Base-by-base conservation (phyloP, 2,888 invertebrate species). In the Electrophaes corylata region DNA sequence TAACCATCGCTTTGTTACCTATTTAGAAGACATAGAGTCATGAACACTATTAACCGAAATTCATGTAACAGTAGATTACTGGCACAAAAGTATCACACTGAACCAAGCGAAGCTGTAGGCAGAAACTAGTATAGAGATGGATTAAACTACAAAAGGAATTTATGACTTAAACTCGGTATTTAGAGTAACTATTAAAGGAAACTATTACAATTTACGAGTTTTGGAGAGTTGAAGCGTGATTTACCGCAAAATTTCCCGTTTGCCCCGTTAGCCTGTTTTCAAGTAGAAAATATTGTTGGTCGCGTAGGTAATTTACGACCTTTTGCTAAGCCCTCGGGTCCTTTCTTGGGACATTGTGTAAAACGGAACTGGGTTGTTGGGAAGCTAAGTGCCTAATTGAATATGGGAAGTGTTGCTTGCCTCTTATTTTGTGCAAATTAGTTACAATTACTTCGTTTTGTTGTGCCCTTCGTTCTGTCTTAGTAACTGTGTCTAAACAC, bases 211-310 rank as follows among this genome's bases (percentile, higher is more conserved):
- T 37, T 37, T 37, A 37, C 37, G 37, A 37, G 37, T 37, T 37
- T 10, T 37, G 37, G 37, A 16, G 20, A 26, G 26, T 48, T 18
- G 37, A 40, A 18, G 39, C 39, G 26, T 48, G 39, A 48, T 37
- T 48, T 26, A 18, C 26, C 6, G 39, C 39, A 16, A n/a, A 48
- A 39, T 41, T 40, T 31, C 39, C 29, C 49, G 49, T 41, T 19
- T 31, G 40, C 49, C 40, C 49, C 40, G 31, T 26, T 39, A 39
- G 37, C 29, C 48, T 31, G 60, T 55, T 61, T 51, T 51, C 54
- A 61, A 62, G 61, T 65, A 49, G 60, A 64, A 67, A 62, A 59
- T 65, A 67, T 65, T 64, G 62, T 62, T 60, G 58, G 63, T 60
- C 55, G 54, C 59, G 53, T 60, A 37, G 37, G 16, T 37, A 64